Evolutionary conservation across 64 coral and sea anemone species (phyloP).

Genomic region (Dendrophyllia cribrosa): DNA sequence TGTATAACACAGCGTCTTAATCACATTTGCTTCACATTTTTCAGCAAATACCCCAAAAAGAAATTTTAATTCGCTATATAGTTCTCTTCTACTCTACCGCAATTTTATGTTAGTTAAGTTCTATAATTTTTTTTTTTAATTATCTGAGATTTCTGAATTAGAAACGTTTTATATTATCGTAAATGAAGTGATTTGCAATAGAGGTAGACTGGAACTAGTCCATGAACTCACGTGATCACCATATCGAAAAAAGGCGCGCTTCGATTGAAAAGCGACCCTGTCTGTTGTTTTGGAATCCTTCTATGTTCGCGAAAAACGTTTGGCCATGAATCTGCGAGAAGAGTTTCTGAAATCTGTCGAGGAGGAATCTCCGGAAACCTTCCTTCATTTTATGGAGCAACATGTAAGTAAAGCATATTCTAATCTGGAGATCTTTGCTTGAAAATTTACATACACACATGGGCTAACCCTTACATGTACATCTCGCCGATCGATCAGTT

Average conservation of each 20-base stretch:
- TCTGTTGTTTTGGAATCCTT: background rate
- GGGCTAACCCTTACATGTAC: too few species aligned
- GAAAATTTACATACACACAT: too few species aligned
- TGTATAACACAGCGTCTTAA: background rate
- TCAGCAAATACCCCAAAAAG: too few species aligned
- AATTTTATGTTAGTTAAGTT: too few species aligned
- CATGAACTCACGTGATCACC: background rate
- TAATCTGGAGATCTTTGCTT: too few species aligned
- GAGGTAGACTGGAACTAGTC: conserved; percentile 7
- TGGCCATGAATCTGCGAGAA: conserved; percentile 48
- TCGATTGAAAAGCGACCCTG: background rate
- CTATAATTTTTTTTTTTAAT: too few species aligned
- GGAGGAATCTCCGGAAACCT: conserved; percentile 66
- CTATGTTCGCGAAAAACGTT: background rate
- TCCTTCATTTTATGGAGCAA: conserved; percentile 75
- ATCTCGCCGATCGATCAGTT: too few species aligned
- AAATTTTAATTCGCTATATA: too few species aligned
- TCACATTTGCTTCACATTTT: background rate
- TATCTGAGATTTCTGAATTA: background rate
- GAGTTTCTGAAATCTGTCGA: conserved; percentile 76
- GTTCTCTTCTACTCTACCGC: too few species aligned
- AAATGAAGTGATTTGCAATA: too few species aligned
- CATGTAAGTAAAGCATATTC: conserved; percentile 66
- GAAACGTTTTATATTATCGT: background rate
- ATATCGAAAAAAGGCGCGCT: conserved; percentile 38